These are phyloP conservation scores for Pimpla rufipes DNA, from an alignment of 2,888 invertebrate species.

Conservation along the genomic window DNA sequence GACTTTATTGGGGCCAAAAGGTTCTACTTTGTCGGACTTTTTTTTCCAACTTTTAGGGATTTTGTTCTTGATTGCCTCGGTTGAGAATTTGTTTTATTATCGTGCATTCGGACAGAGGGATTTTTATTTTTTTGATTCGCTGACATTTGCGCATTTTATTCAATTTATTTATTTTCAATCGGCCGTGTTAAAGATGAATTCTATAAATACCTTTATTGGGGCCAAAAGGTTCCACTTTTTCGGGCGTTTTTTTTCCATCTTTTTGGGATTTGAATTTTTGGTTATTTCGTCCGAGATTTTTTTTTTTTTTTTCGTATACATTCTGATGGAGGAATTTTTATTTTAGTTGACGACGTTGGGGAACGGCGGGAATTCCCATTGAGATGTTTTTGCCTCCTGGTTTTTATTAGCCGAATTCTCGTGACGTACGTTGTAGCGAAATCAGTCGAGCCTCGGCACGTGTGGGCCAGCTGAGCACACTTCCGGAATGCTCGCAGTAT, in stretches of 20 bases:
- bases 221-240: slow-evolving; percentile 13
- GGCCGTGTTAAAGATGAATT: slow-evolving; percentile 30
- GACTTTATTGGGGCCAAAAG: slow-evolving; percentile 2
- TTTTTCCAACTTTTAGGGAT: no score
- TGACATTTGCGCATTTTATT: not conserved
- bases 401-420: slow-evolving; percentile 5
- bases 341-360: not conserved
- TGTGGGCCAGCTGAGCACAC: slow-evolving; percentile 26
- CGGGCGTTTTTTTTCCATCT: not conserved
- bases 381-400: not conserved
- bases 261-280: no score
- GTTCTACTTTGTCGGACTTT: slow-evolving; percentile 4
- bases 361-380: not conserved
- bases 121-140: no score
- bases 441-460: slow-evolving; percentile 27
- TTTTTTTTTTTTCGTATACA: not conserved
- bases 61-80: no score
- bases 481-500: slow-evolving; percentile 32
- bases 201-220: slow-evolving; percentile 7
- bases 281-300: no score
- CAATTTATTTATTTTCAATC: slow-evolving; percentile 49
- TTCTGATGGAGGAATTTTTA: not conserved
- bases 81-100: no score
- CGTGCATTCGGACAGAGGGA: no score
- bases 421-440: slow-evolving; percentile 8